A percentile compares a stretch with the other conserved stretches of the same genome.
phyloP scores from a whole-genome alignment of 1,140 invertebrate species.

The Oncopodura yosiiana region DNA sequence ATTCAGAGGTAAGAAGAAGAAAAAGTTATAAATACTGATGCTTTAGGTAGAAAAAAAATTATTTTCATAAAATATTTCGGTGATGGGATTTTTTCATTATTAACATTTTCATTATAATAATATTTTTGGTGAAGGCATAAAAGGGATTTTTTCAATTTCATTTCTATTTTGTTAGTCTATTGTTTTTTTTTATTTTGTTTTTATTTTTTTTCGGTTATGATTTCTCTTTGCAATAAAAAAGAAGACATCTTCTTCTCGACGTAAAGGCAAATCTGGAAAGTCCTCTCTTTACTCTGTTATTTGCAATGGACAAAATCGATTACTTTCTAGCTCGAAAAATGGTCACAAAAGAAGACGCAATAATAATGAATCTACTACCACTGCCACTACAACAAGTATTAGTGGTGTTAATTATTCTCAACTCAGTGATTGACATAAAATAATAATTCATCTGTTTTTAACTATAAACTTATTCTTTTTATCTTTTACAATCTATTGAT shows the following conservation, averaged over 20 bases:
- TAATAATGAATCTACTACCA: slow-evolving; percentile 1
- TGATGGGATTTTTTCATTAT: no score
- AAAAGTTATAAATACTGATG: background rate
- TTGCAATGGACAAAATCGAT: slow-evolving; percentile 12
- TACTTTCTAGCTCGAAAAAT: slow-evolving; percentile 9
- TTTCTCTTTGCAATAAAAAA: slow-evolving; percentile 8
- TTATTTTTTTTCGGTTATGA: slow-evolving; percentile 19
- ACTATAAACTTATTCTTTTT: no score
- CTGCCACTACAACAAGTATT: slow-evolving; percentile 13
- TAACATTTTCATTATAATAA: no score
- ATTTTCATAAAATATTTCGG: no score
- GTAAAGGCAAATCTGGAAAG: slow-evolving; percentile 10
- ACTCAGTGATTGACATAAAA: slow-evolving; percentile 17
- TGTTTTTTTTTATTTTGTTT: slow-evolving; percentile 19
- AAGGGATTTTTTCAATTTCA: background rate
- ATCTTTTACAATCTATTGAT: no score
- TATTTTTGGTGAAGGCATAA: background rate
- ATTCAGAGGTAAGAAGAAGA: slow-evolving; percentile 25
- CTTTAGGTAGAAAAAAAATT: background rate
- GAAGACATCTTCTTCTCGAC: background rate
- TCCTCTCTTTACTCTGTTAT: slow-evolving; percentile 1
- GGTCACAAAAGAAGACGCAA: slow-evolving; percentile 2
- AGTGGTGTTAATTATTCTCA: slow-evolving; percentile 14
- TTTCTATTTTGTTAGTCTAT: slow-evolving; percentile 6
- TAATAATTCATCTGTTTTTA: no score